Percentiles rank a stretch among this genome's conserved stretches.
These are phyloP conservation scores for Aquatica leii DNA, from an alignment of 2,888 invertebrate genomes.

Conservation along the genomic window DNA sequence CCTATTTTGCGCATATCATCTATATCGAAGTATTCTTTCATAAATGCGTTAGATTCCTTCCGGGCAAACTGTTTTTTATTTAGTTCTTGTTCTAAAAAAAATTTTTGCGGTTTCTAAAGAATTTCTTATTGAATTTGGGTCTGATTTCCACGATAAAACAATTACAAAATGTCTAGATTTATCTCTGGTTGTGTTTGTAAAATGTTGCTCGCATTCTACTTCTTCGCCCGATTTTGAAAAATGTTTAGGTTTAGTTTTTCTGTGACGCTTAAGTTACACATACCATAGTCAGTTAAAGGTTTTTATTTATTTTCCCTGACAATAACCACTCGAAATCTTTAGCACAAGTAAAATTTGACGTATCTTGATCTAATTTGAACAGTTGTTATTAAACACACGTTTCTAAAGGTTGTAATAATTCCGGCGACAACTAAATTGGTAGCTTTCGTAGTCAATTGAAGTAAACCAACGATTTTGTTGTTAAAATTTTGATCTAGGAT, in stretches of 20 bases:
- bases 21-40: background rate
- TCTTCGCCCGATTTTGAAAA: background rate
- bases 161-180: too few species aligned
- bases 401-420: background rate
- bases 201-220: too few species aligned
- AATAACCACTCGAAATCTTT: too few species aligned
- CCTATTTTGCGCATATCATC: too few species aligned
- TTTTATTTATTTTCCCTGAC: background rate
- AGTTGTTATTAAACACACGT: background rate
- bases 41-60: background rate
- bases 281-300: background rate
- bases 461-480: background rate
- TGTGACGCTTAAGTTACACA: background rate
- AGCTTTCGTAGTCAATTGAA: background rate
- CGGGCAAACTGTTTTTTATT: too few species aligned
- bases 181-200: too few species aligned
- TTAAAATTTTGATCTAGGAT: background rate
- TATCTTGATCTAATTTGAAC: background rate
- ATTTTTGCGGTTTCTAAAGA: constrained; percentile 5
- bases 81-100: constrained; percentile 3
- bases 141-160: too few species aligned
- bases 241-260: background rate
- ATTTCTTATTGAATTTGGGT: background rate
- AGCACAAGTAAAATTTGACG: background rate
- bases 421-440: too few species aligned